These are phyloP conservation scores for Cariama cristata DNA, from an alignment of 2,113 vertebrate species.

Conservation along the genomic window DNA sequence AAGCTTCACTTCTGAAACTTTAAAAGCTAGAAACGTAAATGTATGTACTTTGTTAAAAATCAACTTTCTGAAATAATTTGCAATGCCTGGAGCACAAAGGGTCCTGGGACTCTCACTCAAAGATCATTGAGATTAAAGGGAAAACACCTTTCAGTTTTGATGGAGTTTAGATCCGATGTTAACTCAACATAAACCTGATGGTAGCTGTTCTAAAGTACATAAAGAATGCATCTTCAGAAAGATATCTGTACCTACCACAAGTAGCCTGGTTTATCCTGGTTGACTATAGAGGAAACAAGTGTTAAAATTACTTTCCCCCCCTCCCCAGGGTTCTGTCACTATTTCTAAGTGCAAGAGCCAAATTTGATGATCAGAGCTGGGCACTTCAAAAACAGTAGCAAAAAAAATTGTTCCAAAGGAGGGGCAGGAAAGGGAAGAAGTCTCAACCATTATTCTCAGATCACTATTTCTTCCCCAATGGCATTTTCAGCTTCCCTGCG, in stretches of 20 bases:
- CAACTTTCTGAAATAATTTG: not conserved
- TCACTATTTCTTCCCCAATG: not conserved
- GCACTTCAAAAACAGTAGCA: not conserved
- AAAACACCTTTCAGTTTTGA: not conserved
- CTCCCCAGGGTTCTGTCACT: not conserved
- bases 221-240: not conserved
- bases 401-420: fast-evolving
- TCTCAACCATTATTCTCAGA: not conserved
- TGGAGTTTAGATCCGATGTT: not conserved
- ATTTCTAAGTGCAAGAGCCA: not conserved
- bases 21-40: not conserved
- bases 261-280: not conserved
- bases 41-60: not conserved
- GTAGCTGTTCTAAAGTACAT: not conserved
- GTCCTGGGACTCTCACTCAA: not conserved
- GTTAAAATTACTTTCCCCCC: not conserved
- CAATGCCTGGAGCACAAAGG: not conserved
- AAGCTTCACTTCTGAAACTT: not conserved
- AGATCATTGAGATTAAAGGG: not conserved
- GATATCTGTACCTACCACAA: not conserved
- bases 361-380: not conserved
- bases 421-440: fast-evolving
- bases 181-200: not conserved
- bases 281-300: not conserved
- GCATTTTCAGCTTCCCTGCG: not conserved